These are phyloP conservation scores for Pavo muticus DNA, from an alignment of 2,113 vertebrate genomes.

Conservation along the genomic window DNA sequence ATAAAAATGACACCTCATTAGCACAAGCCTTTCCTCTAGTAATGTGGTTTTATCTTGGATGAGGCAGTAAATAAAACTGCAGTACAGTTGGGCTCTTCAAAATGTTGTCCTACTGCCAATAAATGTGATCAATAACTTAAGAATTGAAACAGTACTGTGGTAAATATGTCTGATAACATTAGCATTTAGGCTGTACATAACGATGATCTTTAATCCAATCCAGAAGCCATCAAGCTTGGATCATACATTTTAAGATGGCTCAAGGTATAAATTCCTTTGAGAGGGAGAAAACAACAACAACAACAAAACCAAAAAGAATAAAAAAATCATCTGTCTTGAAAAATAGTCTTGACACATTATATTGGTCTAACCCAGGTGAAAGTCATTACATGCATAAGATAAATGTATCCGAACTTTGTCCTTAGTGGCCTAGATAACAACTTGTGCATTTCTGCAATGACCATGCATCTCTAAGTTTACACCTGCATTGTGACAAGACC, in stretches of 20 bases:
- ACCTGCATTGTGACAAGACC: neutral
- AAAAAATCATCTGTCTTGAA: neutral
- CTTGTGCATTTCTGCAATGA: neutral
- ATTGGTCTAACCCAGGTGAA: neutral
- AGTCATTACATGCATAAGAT: neutral
- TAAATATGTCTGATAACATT: neutral
- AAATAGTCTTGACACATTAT: neutral
- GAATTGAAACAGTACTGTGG: neutral
- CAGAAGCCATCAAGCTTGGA: neutral
- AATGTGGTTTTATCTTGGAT: neutral
- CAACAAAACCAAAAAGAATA: too few species aligned
- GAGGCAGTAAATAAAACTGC: neutral
- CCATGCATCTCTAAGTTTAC: neutral
- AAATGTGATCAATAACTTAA: neutral
- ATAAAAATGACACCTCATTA: neutral
- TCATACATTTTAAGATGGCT: neutral
- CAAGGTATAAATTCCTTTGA: neutral
- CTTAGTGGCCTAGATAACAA: neutral
- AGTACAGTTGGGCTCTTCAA: neutral
- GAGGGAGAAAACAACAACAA: neutral
- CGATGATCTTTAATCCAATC: neutral
- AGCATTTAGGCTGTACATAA: neutral
- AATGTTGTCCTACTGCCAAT: neutral
- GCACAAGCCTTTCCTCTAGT: neutral
- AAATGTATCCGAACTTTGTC: neutral